Evolutionary conservation across 2,113 vertebrate species (phyloP).

Genomic region (Orycteropus afer): DNA sequence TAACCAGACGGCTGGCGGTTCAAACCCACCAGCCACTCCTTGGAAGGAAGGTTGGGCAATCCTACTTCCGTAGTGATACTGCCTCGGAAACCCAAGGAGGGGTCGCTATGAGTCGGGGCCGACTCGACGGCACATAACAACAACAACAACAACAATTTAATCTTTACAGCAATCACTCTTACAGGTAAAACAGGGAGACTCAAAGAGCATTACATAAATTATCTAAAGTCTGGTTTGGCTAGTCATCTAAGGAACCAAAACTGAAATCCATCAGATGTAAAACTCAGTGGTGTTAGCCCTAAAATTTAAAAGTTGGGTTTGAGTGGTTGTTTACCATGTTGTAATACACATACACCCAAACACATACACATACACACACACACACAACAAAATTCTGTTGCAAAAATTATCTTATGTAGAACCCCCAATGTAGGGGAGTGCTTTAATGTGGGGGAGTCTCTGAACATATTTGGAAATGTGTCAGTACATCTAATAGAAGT

Average conservation of each 20-base stretch:
- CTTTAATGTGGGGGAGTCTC: not conserved
- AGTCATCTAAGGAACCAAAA: not conserved
- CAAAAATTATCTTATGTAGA: not conserved
- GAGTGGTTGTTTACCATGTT: not conserved
- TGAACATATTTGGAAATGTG: conserved; percentile 35
- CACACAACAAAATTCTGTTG: not conserved
- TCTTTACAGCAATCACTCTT: not conserved
- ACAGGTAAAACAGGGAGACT: not conserved
- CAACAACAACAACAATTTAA: too few relatives aligned
- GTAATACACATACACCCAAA: too few relatives aligned
- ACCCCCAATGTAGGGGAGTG: not conserved
- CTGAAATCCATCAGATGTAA: not conserved
- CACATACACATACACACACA: too few relatives aligned
- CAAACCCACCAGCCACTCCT: too few relatives aligned
- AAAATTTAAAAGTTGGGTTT: not conserved
- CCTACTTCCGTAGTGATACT: too few relatives aligned
- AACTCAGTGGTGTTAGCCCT: not conserved
- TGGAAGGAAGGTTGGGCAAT: too few relatives aligned
- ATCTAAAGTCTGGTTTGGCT: not conserved
- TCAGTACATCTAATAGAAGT: not conserved
- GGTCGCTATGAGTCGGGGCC: too few relatives aligned
- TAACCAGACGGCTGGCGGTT: too few relatives aligned
- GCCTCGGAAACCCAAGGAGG: too few relatives aligned
- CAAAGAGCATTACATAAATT: not conserved
- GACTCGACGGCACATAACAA: too few relatives aligned